These are phyloP conservation scores for Oscheius sp. DNA, from an alignment of 1,140 invertebrate genomes.

Conservation along the genomic window DNA sequence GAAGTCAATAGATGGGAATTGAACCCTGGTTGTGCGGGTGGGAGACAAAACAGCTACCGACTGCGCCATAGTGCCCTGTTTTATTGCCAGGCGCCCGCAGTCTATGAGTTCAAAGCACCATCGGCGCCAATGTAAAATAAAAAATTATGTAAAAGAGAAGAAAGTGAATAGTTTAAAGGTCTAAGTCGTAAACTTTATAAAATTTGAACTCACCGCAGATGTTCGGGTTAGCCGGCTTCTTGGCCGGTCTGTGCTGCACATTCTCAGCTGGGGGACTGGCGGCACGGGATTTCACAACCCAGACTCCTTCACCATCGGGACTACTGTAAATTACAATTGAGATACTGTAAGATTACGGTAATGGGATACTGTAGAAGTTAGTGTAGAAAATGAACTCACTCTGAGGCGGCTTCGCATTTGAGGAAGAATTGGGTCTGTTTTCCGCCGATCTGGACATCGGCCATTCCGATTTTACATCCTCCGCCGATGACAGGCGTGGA, in stretches of 20 bases:
- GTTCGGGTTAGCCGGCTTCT: constrained; percentile 13
- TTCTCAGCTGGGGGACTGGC: constrained; percentile 7
- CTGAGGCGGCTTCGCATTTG: constrained; percentile 53
- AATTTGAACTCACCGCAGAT: constrained; percentile 3
- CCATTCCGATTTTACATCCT: constrained; percentile 50
- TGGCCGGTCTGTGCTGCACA: constrained; percentile 8
- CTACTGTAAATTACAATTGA: constrained; percentile 40
- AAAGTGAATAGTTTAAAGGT: too few species aligned
- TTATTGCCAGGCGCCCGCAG: too few species aligned
- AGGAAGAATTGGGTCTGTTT: constrained; percentile 61
- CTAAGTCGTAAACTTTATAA: too few species aligned
- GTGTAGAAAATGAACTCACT: constrained; percentile 36
- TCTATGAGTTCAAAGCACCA: too few species aligned
- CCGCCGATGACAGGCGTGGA: constrained; percentile 59
- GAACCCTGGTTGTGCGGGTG: too few species aligned
- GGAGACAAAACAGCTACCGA: too few species aligned
- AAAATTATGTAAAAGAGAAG: too few species aligned
- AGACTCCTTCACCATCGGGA: constrained; percentile 50
- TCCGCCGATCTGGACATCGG: constrained; percentile 59
- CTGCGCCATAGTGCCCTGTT: too few species aligned
- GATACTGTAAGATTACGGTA: not conserved
- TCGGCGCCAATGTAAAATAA: too few species aligned
- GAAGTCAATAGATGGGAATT: too few species aligned
- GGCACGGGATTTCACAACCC: constrained; percentile 56
- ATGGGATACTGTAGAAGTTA: not conserved